These are phyloP conservation scores for Galendromus occidentalis DNA, from an alignment of 1,140 invertebrate genomes.

Conservation along the genomic window DNA sequence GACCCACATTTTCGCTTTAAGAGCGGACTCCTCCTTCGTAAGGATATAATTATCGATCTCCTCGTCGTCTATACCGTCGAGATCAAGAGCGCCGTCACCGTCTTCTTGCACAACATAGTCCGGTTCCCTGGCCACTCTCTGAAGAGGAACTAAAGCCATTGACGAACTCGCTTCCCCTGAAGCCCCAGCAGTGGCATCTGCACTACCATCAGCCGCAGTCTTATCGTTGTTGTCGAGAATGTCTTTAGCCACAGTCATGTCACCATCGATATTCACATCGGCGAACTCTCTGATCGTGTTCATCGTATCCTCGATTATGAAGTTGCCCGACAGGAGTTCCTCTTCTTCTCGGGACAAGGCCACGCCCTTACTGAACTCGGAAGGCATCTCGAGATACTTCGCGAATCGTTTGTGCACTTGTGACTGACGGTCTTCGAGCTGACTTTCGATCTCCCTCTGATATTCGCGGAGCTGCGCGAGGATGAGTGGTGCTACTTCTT, in stretches of 20 bases:
- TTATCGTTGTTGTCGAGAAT: slow-evolving; percentile 9
- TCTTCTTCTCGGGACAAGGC: background rate
- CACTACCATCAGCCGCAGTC: background rate
- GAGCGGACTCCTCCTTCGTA: slow-evolving; percentile 40
- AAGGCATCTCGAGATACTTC: background rate
- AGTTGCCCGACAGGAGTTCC: slow-evolving; percentile 11
- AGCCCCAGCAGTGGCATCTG: slow-evolving; percentile 24
- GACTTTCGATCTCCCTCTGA: slow-evolving; percentile 3
- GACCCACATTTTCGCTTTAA: slow-evolving; percentile 39
- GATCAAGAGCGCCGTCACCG: slow-evolving; percentile 43
- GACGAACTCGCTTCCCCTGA: slow-evolving; percentile 11
- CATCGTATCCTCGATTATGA: slow-evolving; percentile 20
- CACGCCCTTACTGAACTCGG: background rate
- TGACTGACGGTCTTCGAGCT: background rate
- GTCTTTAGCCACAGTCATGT: background rate
- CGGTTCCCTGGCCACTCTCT: background rate
- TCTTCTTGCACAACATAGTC: slow-evolving; percentile 19
- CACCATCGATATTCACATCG: background rate
- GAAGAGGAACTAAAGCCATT: background rate
- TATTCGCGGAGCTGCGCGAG: background rate
- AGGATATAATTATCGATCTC: slow-evolving; percentile 44
- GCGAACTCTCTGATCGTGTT: slow-evolving; percentile 18
- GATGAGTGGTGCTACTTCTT: slow-evolving; percentile 13
- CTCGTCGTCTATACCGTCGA: slow-evolving; percentile 61
- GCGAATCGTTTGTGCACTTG: slow-evolving; percentile 5